Base-by-base conservation (phyloP, 2,888 invertebrate genomes). In the Strigamia transsilvanica region DNA sequence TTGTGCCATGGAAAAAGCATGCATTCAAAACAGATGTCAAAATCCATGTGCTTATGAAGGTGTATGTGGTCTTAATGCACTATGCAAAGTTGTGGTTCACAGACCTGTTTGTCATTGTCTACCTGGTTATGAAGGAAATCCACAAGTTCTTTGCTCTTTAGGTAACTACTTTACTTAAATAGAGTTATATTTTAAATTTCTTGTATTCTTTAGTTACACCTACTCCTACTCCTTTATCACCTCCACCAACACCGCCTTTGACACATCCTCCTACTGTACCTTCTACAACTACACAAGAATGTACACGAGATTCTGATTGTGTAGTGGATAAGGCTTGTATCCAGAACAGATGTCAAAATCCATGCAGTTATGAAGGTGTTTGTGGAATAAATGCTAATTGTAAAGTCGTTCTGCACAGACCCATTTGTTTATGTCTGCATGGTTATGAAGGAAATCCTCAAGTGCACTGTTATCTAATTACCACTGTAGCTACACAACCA, bases 381-480 rank as follows among this genome's bases (percentile, higher is more conserved):
- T 96, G 96, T 88, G 92, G 92, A 85, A 91, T 91, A 85, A 94
- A 94, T 88, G 96, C 96, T 88, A 93, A 93, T 88, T 97, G 97
- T 88, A 94, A 94, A 90, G 95, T 95, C 41, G 92, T 94, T 85
- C 92, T 93, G 86, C 96, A 96, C 88, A 91, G 91, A 86, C 94
- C 96, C 0, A 92, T 94, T 83, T 97, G 97, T 89, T 94, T 95
- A 34, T 97, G 96, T 89, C 83, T 85, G 23, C 84, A 84, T 13
- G 84, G 83, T 7, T 84, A 84, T 41, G 82, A 61, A 15, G 86
- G 85, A 18, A 85, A 85, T 84, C 84, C 85, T 5, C 82, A 83
- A 12, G 83, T 80, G 13, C 83, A 84, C 7, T 86, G 86, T 73
- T 32, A 73, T 56, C 56, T 7, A 18, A 56, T 56, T 32, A 34